Conservation (phyloP, 2,797 vertebrate genomes). For the Schizopygopsis malacanthus region DNA sequence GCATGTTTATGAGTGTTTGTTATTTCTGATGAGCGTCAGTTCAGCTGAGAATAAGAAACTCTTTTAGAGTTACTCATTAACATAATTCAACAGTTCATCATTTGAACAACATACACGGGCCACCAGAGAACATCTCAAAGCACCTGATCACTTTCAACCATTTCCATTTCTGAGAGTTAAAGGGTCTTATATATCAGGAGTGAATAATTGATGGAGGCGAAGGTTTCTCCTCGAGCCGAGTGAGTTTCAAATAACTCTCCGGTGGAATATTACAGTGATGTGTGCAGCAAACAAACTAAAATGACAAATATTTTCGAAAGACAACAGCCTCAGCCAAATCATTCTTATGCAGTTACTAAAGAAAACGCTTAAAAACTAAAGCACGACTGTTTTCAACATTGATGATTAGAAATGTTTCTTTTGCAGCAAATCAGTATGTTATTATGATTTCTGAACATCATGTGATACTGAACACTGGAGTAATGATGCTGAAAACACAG, state of each 20-base stretch:
- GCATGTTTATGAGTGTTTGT: neutral
- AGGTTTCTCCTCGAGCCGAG: neutral
- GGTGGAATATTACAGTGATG: neutral
- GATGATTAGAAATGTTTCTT: neutral
- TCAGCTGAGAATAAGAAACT: slow-evolving; percentile 32
- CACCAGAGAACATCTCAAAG: neutral
- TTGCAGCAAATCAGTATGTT: neutral
- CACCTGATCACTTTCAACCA: slow-evolving; percentile 7
- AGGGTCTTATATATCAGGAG: neutral
- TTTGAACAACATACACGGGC: slow-evolving; percentile 7
- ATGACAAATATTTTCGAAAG: neutral
- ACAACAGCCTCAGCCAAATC: neutral
- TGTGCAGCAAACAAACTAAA: neutral
- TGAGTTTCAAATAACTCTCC: slow-evolving; percentile 15
- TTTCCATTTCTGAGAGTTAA: neutral
- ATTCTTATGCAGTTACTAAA: neutral
- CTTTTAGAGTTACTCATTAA: neutral
- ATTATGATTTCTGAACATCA: neutral
- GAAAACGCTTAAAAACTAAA: neutral
- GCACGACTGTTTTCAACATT: neutral
- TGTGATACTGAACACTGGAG: neutral
- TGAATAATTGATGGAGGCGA: slow-evolving; percentile 31
- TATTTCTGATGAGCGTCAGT: slow-evolving; percentile 17
- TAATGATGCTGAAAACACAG: neutral
- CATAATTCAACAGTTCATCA: slow-evolving; percentile 22